Evolutionary conservation across 2,888 invertebrate genomes (phyloP).

Genomic region (Malacosoma neustria): DNA sequence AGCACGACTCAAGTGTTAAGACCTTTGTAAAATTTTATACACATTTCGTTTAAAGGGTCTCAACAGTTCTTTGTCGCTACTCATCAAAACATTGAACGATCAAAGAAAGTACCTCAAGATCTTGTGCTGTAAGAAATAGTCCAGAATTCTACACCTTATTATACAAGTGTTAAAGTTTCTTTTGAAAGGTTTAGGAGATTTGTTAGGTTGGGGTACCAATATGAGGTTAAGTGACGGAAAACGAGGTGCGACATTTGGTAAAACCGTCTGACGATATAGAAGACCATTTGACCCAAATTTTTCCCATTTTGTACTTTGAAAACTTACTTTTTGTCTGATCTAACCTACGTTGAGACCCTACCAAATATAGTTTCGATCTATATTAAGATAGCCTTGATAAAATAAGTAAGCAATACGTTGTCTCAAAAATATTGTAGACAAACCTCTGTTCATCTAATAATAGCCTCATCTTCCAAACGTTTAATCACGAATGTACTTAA

Average conservation of each 20-base stretch:
- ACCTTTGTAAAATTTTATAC: constrained; percentile 43
- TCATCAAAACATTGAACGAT: constrained; percentile 44
- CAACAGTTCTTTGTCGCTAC: constrained; percentile 41
- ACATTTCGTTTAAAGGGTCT: constrained; percentile 35
- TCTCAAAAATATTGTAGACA: no score
- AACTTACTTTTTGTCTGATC: not conserved
- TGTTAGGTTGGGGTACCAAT: constrained; percentile 25
- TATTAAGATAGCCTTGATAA: no score
- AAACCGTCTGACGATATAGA: constrained; percentile 38
- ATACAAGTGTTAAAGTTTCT: constrained; percentile 12
- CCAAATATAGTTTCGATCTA: no score
- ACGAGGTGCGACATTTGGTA: constrained; percentile 56
- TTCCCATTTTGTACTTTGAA: constrained; percentile 30
- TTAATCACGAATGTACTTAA: no score
- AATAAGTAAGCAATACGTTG: no score
- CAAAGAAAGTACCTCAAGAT: constrained; percentile 24
- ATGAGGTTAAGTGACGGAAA: constrained; percentile 48
- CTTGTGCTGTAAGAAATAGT: constrained; percentile 4
- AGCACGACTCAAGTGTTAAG: constrained; percentile 54
- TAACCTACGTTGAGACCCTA: no score
- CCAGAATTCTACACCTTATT: constrained; percentile 13
- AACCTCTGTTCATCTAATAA: no score
- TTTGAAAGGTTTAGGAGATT: constrained; percentile 15
- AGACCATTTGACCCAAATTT: constrained; percentile 53
- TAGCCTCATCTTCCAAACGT: no score